Base-by-base conservation (phyloP, 2,888 invertebrate species). In the Syrphus vitripennis region DNA sequence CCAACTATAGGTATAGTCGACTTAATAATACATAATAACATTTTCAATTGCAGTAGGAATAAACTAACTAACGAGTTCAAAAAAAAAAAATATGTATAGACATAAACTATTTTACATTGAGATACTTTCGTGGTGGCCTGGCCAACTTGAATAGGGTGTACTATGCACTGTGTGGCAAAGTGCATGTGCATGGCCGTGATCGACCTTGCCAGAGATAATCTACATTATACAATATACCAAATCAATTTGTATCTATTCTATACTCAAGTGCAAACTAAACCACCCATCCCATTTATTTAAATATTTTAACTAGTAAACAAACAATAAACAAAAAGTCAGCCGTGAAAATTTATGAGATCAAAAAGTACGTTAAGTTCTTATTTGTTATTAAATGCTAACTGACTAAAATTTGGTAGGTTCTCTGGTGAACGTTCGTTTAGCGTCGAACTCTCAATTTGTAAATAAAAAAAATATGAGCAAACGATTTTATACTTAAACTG, bases 61-160 rank as follows among this genome's bases (percentile, higher is more conserved):
- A 34, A 67, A 48, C 31, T 34, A 48, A 31, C 34, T 2, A 34
- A 65, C 19, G 12, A 42, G 12, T 63, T 57, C 2, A n/a, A n/a
- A 37, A 29, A 16, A 63, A 45, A 48, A 31, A 34, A 78, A 79
- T n/a, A n/a, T n/a, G n/a, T n/a, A n/a, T n/a, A n/a, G n/a, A n/a
- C n/a, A n/a, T n/a, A 80, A 75, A 79, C 26, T 26, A 55, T 78
- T 55, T 83, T 70, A 42, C 79, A 83, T 83, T 79, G 79, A 80
- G 40, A 69, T 63, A 48, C 31, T 63, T 48, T 55, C 74, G 63
- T 19, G 63, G 65, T 24, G 34, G 57, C 37, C 40, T 21, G 40
- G 37, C 48, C 53, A 57, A 48, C 21, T 29, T 65, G 29, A 45
- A 50, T 31, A 31, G 21, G 21, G 21, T 67, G 34, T 34, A 48